These are phyloP conservation scores for Sesamia nonagrioides DNA, from an alignment of 1,140 invertebrate species.

Conservation along the genomic window DNA sequence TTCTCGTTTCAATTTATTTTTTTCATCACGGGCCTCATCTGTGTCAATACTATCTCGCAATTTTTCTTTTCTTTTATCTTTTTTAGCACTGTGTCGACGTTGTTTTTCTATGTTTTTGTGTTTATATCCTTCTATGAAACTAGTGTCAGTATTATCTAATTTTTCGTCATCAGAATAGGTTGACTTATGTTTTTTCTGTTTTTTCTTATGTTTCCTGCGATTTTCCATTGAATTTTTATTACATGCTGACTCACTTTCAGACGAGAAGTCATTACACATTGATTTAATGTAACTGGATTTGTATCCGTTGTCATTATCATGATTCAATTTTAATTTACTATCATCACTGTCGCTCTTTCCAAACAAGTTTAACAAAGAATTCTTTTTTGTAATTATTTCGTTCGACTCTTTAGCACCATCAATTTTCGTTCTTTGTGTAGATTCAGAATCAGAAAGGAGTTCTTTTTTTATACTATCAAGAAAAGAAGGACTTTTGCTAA, in stretches of 20 bases:
- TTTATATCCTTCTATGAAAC: slow-evolving; percentile 68
- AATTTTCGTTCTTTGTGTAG: slow-evolving; percentile 71
- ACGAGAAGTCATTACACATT: slow-evolving; percentile 85
- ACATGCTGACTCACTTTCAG: slow-evolving; percentile 86
- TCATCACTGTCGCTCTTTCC: slow-evolving; percentile 83
- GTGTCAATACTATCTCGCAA: slow-evolving; percentile 88
- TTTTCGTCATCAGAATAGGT: slow-evolving; percentile 89
- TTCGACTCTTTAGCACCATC: slow-evolving; percentile 70
- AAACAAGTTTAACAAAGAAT: slow-evolving; percentile 79
- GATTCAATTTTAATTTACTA: slow-evolving; percentile 72
- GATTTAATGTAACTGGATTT: slow-evolving; percentile 70
- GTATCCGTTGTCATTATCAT: slow-evolving; percentile 71
- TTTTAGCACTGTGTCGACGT: slow-evolving; percentile 90
- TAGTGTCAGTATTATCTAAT: slow-evolving; percentile 66
- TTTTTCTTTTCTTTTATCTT: slow-evolving; percentile 92
- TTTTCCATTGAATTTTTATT: slow-evolving; percentile 83
- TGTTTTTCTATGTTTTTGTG: slow-evolving; percentile 87
- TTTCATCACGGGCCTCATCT: slow-evolving; percentile 87
- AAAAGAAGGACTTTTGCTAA: slow-evolving; percentile 80
- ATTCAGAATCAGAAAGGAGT: slow-evolving; percentile 85
- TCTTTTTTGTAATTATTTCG: slow-evolving; percentile 83
- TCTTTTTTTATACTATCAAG: slow-evolving; percentile 77
- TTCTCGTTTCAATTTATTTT: slow-evolving; percentile 89
- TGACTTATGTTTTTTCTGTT: slow-evolving; percentile 93
- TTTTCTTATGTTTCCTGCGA: slow-evolving; percentile 94